Evolutionary conservation across 2,888 invertebrate genomes (phyloP), one percentile per base, ranked within the genome.

Genomic region (Eristalinus aeneus): DNA sequence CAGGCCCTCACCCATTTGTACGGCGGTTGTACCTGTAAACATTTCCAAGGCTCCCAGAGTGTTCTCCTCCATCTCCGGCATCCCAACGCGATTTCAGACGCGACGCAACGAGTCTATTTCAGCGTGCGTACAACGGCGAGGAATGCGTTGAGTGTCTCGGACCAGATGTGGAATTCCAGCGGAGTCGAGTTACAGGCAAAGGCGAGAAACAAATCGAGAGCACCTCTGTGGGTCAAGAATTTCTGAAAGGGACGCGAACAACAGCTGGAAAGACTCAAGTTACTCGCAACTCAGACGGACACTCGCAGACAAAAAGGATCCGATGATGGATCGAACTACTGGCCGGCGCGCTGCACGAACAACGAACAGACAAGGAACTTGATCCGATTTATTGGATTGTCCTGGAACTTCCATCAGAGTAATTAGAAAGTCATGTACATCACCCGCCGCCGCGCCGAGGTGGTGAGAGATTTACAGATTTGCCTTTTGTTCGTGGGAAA

Each of bases 261-360:
- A 65, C 79, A 79, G 76, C 53, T 72, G 63, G 36, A 84, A 76
- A 80, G 79, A 76, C 23, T 85, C 79, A 63, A 71, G 63, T 85
- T 85, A 76, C 84, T 60, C 22, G 27, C 27, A 12, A 79, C 36
- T 71, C 61, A 68, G 53, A 79, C 76, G 64, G 68, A 53, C 53
- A 60, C 32, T 12, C 20, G 31, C 53, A 63, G n/a, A 34, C 36
- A 53, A 76, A 81, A 81, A 65, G 69, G 63, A 61, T 27, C 56
- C 34, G 67, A 82, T 77, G 76, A 82, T 72, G 72, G 32, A 82
- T 72, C 9, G 36, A 58, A 53, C 56, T 58, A 22, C 63, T 27
- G n/a, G 36, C n/a, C 12, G 27, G 16, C n/a, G 65, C n/a, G 6
- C 2, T 3, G 27, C 27, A 27, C 2, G 2, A 2, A 27, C 27